phyloP scores from a whole-genome alignment of 2,888 invertebrate genomes.

The Phania funesta region DNA sequence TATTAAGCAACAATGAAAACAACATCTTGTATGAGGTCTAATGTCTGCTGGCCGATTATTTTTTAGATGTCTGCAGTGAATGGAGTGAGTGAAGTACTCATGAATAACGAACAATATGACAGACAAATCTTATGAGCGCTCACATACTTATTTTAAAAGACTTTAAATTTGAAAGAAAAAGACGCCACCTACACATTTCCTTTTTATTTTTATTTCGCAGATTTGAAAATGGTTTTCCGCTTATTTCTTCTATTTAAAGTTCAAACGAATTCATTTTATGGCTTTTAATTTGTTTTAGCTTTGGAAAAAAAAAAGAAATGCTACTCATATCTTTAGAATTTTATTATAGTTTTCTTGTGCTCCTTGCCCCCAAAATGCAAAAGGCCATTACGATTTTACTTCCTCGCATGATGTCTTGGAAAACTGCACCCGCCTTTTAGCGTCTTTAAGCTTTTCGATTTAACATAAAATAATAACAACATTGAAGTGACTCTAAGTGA shows the following conservation, averaged over 20 bases:
- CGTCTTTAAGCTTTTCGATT: slow-evolving; percentile 23
- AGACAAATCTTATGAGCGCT: slow-evolving; percentile 12
- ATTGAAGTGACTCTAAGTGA: slow-evolving; percentile 19
- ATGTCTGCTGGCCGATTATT: slow-evolving; percentile 56
- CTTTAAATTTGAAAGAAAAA: slow-evolving; percentile 32
- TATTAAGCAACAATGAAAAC: slow-evolving; percentile 16
- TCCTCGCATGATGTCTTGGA: slow-evolving; percentile 6
- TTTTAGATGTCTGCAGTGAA: slow-evolving; percentile 51
- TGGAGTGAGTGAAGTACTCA: slow-evolving; percentile 27
- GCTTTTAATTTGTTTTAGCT: slow-evolving; percentile 60
- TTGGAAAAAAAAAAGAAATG: neutral
- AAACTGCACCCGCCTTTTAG: slow-evolving; percentile 64
- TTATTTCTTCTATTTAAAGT: slow-evolving; percentile 3
- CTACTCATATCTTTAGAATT: slow-evolving; percentile 20
- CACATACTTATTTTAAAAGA: neutral
- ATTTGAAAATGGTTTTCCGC: slow-evolving; percentile 13
- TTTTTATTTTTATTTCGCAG: slow-evolving; percentile 7
- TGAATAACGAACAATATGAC: slow-evolving; percentile 9
- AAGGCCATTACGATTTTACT: slow-evolving; percentile 8
- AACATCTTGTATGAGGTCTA: slow-evolving; percentile 27
- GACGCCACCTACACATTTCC: slow-evolving; percentile 64
- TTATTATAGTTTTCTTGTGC: slow-evolving; percentile 1
- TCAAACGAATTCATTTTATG: slow-evolving; percentile 62
- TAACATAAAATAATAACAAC: slow-evolving; percentile 11
- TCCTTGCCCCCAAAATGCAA: slow-evolving; percentile 1